These are phyloP conservation scores for Zoanthus gigantus DNA, from an alignment of 92 coral and sea anemone genomes.

Conservation along the genomic window DNA sequence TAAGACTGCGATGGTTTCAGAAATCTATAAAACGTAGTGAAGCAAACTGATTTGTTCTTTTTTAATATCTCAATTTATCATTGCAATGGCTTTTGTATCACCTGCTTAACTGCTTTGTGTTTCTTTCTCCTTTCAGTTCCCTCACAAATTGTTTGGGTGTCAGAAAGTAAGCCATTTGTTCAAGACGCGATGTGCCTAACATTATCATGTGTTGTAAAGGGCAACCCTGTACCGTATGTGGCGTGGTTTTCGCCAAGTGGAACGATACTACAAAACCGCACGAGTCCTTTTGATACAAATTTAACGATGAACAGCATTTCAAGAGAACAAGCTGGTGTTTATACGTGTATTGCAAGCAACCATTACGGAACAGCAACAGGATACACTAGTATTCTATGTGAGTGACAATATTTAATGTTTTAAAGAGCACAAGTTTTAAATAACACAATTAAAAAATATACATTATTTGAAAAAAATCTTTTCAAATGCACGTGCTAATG, in stretches of 20 bases:
- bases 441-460: too few relatives aligned
- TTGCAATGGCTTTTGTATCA: too few relatives aligned
- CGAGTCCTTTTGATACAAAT: neutral
- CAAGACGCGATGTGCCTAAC: too few relatives aligned
- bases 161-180: neutral
- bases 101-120: neutral
- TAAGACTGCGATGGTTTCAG: neutral
- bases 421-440: too few relatives aligned
- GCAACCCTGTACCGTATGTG: neutral
- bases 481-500: too few relatives aligned
- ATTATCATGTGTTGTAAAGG: neutral
- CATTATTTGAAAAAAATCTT: too few relatives aligned
- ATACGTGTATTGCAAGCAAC: neutral
- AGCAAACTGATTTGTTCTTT: neutral
- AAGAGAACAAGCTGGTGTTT: neutral
- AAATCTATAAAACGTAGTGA: too few relatives aligned
- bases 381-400: neutral
- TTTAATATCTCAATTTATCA: neutral
- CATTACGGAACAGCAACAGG: neutral
- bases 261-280: neutral
- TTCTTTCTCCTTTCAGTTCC: neutral
- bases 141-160: neutral
- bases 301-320: neutral
- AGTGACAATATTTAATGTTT: neutral
- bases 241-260: conserved; percentile 4